Evolutionary conservation across 64 coral and sea anemone species (phyloP).

Genomic region (Montipora sp.): DNA sequence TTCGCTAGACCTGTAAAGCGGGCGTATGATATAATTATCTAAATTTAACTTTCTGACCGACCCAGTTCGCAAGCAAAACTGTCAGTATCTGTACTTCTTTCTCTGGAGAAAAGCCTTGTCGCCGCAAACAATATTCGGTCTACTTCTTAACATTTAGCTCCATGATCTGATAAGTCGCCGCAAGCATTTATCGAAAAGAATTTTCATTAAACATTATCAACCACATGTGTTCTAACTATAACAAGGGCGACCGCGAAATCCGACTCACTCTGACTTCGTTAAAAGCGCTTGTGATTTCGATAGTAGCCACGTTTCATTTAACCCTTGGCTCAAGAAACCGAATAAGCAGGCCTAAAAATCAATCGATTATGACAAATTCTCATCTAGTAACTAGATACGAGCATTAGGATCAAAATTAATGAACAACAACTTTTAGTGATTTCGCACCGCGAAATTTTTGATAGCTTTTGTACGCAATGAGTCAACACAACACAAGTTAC

Average conservation of each 20-base stretch:
- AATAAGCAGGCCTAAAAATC: too few relatives aligned
- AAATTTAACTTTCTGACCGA: conserved; percentile 4
- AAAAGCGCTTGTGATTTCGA: background rate
- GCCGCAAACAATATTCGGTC: conserved; percentile 1
- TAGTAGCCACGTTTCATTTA: too few relatives aligned
- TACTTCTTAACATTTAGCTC: background rate
- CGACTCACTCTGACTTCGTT: background rate
- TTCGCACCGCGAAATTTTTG: background rate
- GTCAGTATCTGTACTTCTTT: background rate
- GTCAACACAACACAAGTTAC: background rate
- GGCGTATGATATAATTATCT: conserved; percentile 22
- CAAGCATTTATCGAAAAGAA: background rate
- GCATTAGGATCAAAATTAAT: background rate
- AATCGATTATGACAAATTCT: background rate
- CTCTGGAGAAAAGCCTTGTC: background rate
- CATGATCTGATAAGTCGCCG: background rate
- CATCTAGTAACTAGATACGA: background rate
- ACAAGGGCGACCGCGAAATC: background rate
- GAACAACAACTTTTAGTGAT: background rate
- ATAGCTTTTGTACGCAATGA: background rate
- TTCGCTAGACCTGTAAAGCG: background rate
- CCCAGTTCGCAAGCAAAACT: background rate
- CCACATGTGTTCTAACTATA: background rate
- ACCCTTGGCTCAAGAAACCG: too few relatives aligned
- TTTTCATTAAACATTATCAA: background rate